Conservation (phyloP, 2,797 vertebrate species). For the Sebastes iracundus region DNA sequence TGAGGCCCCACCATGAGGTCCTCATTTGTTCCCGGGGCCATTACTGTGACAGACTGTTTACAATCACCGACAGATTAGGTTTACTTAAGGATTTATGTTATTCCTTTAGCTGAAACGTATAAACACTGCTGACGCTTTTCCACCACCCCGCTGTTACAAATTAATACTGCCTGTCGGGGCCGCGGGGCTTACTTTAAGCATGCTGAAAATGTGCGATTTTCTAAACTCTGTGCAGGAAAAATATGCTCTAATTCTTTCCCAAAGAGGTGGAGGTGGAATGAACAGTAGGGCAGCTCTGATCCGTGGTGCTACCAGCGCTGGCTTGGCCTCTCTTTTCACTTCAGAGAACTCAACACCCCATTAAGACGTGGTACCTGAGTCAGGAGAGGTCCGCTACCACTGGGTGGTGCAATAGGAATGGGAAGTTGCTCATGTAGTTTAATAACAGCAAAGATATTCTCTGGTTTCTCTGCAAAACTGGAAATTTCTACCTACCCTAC, state of each 20-base stretch:
- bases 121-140: conserved; percentile 68
- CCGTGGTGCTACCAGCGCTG: not conserved
- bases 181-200: conserved; percentile 6
- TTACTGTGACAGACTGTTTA: conserved; percentile 85
- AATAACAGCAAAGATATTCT: not conserved
- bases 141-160: conserved; percentile 45
- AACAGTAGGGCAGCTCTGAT: conserved; percentile 9
- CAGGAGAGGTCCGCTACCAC: conserved; percentile 15
- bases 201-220: conserved; percentile 48
- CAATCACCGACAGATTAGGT: conserved; percentile 78
- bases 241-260: conserved; percentile 25
- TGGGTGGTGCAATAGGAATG: conserved; percentile 49
- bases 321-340: not conserved
- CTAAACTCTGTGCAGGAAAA: conserved; percentile 15
- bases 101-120: conserved; percentile 67
- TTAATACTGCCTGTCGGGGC: conserved; percentile 36
- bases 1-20: conserved; percentile 69
- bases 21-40: conserved; percentile 81
- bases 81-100: conserved; percentile 80
- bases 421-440: not conserved
- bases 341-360: conserved; percentile 36
- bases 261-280: not conserved
- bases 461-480: not conserved
- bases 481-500: not conserved
- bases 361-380: not conserved